Evolutionary conservation across 2,113 vertebrate species (phyloP).

Genomic region (Brienomyrus brachyistius): DNA sequence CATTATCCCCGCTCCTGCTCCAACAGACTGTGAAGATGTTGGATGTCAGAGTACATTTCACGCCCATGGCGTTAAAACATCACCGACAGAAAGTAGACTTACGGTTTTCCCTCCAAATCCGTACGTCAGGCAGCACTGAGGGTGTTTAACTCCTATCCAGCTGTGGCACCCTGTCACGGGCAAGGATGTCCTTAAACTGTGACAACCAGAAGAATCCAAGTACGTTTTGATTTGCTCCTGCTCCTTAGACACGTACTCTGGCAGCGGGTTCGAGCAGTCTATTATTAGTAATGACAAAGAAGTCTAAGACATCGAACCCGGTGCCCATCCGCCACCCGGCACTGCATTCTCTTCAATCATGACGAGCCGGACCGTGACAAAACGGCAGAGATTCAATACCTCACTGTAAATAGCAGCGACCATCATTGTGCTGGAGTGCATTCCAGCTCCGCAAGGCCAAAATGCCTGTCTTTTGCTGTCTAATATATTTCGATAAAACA

Average conservation of each 20-base stretch:
- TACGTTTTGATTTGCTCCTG: background rate
- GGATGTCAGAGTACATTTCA: background rate
- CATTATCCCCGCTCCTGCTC: background rate
- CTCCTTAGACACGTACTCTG: background rate
- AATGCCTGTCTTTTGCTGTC: background rate
- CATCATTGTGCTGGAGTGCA: background rate
- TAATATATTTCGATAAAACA: background rate
- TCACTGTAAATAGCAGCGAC: background rate
- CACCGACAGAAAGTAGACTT: background rate
- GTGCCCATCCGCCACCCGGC: background rate
- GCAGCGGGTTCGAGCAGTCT: background rate
- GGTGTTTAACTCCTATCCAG: background rate
- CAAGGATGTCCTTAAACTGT: background rate
- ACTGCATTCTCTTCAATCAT: background rate
- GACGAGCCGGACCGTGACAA: background rate
- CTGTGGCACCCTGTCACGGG: background rate
- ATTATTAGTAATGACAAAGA: background rate
- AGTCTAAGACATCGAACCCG: background rate
- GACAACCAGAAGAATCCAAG: background rate
- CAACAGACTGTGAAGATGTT: background rate
- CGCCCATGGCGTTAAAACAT: background rate
- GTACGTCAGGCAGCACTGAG: background rate
- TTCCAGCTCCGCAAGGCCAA: background rate
- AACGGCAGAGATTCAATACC: background rate
- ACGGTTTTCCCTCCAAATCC: background rate